A percentile compares a stretch with the other conserved stretches of the same genome.
Conservation (phyloP, 2,888 invertebrate species). For the Nycteola revayana region DNA sequence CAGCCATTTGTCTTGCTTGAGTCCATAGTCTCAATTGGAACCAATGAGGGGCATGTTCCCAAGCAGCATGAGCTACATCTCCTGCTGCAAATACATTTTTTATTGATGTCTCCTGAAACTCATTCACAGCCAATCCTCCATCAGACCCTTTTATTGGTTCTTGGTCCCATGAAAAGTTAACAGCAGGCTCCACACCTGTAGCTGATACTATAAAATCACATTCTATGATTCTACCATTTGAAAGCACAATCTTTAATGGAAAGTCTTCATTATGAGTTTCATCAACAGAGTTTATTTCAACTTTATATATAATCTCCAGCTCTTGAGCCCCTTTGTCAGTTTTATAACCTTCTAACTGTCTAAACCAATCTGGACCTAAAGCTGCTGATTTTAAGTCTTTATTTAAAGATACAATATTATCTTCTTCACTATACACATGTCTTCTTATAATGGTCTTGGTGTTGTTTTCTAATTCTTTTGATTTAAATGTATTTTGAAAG, state of each 20-base stretch:
- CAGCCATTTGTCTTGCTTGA: conserved; percentile 98
- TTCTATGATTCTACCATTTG: conserved; percentile 86
- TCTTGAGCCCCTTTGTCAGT: conserved; percentile 75
- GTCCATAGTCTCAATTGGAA: conserved; percentile 98
- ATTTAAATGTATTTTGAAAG: conserved; percentile 83
- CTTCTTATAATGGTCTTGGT: conserved; percentile 76
- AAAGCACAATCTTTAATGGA: conserved; percentile 88
- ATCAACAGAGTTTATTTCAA: conserved; percentile 74
- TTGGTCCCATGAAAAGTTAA: conserved; percentile 79
- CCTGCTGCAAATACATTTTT: conserved; percentile 95
- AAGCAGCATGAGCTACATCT: conserved; percentile 93
- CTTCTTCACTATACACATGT: conserved; percentile 85
- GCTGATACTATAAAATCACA: conserved; percentile 98
- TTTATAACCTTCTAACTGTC: conserved; percentile 81
- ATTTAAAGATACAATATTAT: conserved; percentile 55
- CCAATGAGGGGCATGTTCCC: conserved; percentile 91
- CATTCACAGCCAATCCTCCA: conserved; percentile 93
- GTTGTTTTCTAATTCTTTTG: conserved; percentile 34
- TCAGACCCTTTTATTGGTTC: conserved; percentile 83
- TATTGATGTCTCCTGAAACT: conserved; percentile 91
- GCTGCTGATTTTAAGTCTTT: conserved; percentile 89
- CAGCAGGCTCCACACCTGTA: conserved; percentile 92
- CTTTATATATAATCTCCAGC: conserved; percentile 83
- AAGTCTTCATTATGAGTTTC: conserved; percentile 70
- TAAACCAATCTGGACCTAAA: conserved; percentile 98